Evolutionary conservation across 2,797 vertebrate species (phyloP), one percentile per base, ranked within the genome.

Genomic region (Mormyrops boulengeri): DNA sequence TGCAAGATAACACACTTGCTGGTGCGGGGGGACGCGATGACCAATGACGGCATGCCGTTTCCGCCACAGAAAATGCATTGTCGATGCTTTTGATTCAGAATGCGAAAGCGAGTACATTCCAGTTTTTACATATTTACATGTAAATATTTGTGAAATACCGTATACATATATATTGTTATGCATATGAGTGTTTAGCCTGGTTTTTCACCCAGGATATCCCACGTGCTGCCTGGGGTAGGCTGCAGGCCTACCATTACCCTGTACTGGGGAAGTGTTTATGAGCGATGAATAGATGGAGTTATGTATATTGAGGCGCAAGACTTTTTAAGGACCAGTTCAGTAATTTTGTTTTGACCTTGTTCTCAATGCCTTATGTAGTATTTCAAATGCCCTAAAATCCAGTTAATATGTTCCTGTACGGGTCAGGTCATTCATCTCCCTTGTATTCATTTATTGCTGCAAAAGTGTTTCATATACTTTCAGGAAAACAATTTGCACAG

Each of bases 91-190:
- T 86, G 12, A 38, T 44, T n/a, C 3, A 62, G 34, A 57, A 57
- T 57, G 55, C 14, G 34, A 22, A 55, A 9, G 30, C n/a, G 84
- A 55, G 34, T 30, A 66, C 50, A 89, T 11, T 38, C 34, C 22
- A 60, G 34, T 85, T 26, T 89, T n/a, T 85, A 84, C 22, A 69
- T 49, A 89, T 62, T 49, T 49, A 50, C 66, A 50, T 69, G 80
- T 89, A 47, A 60, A 62, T 50, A 89, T 22, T 82, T 89, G 88
- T 89, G 53, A 57, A 88, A 57, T 57, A 38, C 53, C 9, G 4
- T 41, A n/a, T 60, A 60, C 55, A 88, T 87, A n/a, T 80, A 57
- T 62, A 55, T 57, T 34, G 7, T 50, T n/a, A 77, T 88, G 49
- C 26, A 88, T 38, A 88, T 69, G 41, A 57, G 5, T 41, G 55